These are phyloP conservation scores for Recurvirostra avosetta DNA, from an alignment of 2,113 vertebrate genomes.

Conservation along the genomic window DNA sequence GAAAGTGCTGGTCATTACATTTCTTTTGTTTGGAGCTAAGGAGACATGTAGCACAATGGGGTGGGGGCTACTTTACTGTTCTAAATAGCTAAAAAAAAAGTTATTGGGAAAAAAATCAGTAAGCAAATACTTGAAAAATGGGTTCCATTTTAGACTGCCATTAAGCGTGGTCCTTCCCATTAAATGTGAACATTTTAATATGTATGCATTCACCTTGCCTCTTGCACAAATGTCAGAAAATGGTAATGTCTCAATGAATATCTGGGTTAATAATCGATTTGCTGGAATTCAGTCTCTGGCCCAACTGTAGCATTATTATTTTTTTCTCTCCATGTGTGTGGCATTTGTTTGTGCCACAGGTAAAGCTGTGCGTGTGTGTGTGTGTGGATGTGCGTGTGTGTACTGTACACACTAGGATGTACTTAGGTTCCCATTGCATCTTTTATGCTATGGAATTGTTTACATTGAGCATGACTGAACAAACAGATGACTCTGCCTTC, in stretches of 20 bases:
- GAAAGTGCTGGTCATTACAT: conserved; percentile 81
- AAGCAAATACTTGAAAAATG: conserved; percentile 95
- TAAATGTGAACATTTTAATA: conserved; percentile 92
- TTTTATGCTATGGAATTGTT: conserved; percentile 75
- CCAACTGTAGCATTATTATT: conserved; percentile 78
- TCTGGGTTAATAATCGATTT: conserved; percentile 74
- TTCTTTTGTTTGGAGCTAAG: conserved; percentile 77
- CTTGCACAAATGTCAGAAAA: conserved; percentile 83
- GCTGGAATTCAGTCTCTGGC: conserved; percentile 77
- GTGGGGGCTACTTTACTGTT: conserved; percentile 63
- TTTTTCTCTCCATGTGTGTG: conserved; percentile 49
- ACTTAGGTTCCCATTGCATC: conserved; percentile 68
- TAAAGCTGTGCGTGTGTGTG: conserved; percentile 20
- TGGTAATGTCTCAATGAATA: conserved; percentile 72
- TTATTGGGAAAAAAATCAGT: conserved; percentile 67
- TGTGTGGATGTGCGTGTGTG: conserved; percentile 24
- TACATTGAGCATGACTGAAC: conserved; percentile 77
- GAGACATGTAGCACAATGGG: conserved; percentile 71
- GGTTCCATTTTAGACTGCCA: conserved; percentile 87
- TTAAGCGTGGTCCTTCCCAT: conserved; percentile 91
- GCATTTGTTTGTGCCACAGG: conserved; percentile 66
- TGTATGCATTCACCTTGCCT: conserved; percentile 85
- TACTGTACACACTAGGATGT: conserved; percentile 63
- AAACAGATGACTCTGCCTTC: conserved; percentile 61
- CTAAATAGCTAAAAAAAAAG: conserved; percentile 57